Base-by-base conservation (phyloP, 2,113 vertebrate species). In the Delphinus delphis region DNA sequence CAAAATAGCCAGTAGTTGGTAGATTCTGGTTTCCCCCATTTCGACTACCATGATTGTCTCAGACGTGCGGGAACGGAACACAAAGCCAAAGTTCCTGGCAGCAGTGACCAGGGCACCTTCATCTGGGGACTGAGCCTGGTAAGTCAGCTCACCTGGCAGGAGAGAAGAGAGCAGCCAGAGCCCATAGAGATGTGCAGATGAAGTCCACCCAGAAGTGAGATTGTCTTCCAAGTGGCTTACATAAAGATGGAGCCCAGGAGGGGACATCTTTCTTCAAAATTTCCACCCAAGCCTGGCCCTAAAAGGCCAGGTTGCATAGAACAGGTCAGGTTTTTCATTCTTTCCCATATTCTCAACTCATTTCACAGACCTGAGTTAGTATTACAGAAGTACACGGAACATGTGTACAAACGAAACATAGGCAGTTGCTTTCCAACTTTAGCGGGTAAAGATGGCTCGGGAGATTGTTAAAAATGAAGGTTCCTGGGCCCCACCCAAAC, bases 51-150 rank as follows among this genome's bases (percentile, higher is more conserved):
- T 99, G 98, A 99, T 99, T 68, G 98, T 99, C 96, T 99, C 99
- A 0, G 99, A 99, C 0, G 99, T 99, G 1, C 99, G 99, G 73
- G 99, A 98, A n/a, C 97, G 98, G 93, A 99, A 99, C 73, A 99
- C 99, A 90, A 99, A 99, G 33, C 99, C 99, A 50, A 99, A 99
- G 98, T 99, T 99, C 77, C 99, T 99, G 20, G 99, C 99, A 28
- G 99, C 99, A 0, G 99, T 99, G 73, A 99, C 99, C 5, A 99
- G 98, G 65, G 99, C 99, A 3, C 99, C 99, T 96, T 99, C 99
- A 14, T 99, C 99, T 33, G 99, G 99, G 73, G 99, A 99, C 97
- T 99, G 99, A 41, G 99, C 99, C 98, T 99, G 99, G 96, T 99
- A 99, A 58, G 98, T 92, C 6, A 99, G 98, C 58, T 99, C 96